phyloP scores from a whole-genome alignment of 2,888 invertebrate species.

The Alsophila aescularia region DNA sequence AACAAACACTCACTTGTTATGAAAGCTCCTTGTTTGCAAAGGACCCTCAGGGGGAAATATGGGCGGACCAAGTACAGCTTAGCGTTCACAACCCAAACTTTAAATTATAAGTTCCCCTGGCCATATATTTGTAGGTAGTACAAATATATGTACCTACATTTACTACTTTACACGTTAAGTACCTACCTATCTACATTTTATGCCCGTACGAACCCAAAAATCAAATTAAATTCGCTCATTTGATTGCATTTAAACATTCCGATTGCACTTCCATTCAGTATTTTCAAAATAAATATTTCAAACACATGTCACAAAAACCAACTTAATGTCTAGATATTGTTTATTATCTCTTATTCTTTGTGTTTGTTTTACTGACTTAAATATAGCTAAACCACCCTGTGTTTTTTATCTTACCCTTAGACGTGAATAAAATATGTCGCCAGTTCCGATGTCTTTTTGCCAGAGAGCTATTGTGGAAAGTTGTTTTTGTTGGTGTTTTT shows the following conservation, averaged over 20 bases:
- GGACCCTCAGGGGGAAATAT: constrained; percentile 16
- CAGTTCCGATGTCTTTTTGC: constrained; percentile 37
- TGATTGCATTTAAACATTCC: not conserved
- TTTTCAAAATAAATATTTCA: not conserved
- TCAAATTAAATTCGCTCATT: not conserved
- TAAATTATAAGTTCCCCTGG: constrained; percentile 6
- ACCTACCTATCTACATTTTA: not conserved
- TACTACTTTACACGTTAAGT: too few species aligned
- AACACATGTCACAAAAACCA: constrained; percentile 3
- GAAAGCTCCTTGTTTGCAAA: constrained; percentile 27
- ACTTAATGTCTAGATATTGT: not conserved
- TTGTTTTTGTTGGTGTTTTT: constrained; percentile 9
- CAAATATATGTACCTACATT: too few species aligned
- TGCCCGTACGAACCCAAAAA: too few species aligned
- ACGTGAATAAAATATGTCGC: constrained; percentile 35
- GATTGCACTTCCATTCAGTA: not conserved
- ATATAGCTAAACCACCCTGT: constrained; percentile 69
- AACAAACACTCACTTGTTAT: constrained; percentile 27
- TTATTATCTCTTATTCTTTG: not conserved
- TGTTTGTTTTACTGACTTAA: constrained; percentile 28
- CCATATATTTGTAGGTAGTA: not conserved
- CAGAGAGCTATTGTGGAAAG: constrained; percentile 10
- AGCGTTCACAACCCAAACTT: constrained; percentile 17
- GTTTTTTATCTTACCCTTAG: constrained; percentile 37
- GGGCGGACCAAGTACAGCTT: constrained; percentile 29